Percentiles rank a stretch among this genome's conserved stretches.
Evolutionary conservation across 1,140 invertebrate species (phyloP).

Genomic region (Cotesia chilonis): DNA sequence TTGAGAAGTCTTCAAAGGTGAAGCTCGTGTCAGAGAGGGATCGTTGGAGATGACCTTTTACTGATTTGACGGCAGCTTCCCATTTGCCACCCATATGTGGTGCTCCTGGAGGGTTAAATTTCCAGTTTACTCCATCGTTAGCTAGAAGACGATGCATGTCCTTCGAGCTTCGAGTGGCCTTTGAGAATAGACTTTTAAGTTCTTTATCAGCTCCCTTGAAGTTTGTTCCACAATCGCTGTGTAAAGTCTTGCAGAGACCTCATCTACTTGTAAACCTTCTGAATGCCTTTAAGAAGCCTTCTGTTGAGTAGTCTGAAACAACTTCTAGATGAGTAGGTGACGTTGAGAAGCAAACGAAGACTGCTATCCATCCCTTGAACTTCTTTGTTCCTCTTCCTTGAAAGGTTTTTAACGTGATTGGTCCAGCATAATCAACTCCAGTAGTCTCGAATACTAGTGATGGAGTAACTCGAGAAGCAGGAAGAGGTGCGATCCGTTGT

Average conservation of each 20-base stretch:
- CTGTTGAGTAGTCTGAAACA: constrained; percentile 13
- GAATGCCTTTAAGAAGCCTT: background rate
- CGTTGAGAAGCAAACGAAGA: constrained; percentile 33
- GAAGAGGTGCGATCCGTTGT: constrained; percentile 51
- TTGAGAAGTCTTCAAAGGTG: constrained; percentile 12
- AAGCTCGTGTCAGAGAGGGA: background rate
- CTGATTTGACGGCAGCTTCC: background rate
- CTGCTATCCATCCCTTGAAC: constrained; percentile 44
- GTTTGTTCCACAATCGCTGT: constrained; percentile 15
- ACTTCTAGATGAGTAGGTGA: constrained; percentile 46
- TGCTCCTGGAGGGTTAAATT: constrained; percentile 4
- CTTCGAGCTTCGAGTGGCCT: background rate
- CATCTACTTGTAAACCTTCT: background rate
- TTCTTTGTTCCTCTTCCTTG: constrained; percentile 39
- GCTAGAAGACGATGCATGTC: background rate
- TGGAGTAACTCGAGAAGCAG: constrained; percentile 29
- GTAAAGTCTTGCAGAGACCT: background rate
- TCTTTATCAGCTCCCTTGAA: constrained; percentile 8
- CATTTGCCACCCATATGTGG: background rate
- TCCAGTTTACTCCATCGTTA: background rate
- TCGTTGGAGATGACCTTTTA: background rate
- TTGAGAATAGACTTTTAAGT: constrained; percentile 5
- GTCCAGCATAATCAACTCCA: constrained; percentile 47
- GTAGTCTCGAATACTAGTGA: constrained; percentile 35
- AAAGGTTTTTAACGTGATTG: constrained; percentile 40